Evolutionary conservation across 2,113 vertebrate genomes (phyloP).

Genomic region (Oreochromis spilurus): DNA sequence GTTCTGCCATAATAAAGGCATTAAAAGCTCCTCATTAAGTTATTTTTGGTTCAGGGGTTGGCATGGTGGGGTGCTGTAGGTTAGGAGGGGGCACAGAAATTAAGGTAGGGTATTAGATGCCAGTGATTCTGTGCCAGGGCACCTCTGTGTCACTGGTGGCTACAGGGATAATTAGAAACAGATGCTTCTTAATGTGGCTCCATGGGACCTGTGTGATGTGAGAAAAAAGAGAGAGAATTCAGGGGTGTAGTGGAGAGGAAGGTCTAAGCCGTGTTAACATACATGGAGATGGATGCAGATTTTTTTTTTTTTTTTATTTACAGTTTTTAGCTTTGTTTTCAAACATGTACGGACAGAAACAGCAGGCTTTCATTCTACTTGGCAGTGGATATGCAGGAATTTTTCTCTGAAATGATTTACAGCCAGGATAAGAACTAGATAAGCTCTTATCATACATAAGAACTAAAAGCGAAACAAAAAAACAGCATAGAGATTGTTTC

Average conservation of each 20-base stretch:
- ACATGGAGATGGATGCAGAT: background rate
- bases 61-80: background rate
- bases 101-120: constrained; percentile 23
- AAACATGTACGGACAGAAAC: background rate
- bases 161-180: constrained; percentile 65
- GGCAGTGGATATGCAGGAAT: background rate
- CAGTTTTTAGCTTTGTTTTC: background rate
- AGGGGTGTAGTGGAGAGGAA: background rate
- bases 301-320: background rate
- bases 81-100: constrained; percentile 3
- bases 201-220: constrained; percentile 36
- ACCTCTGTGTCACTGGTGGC: constrained; percentile 65
- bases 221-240: background rate
- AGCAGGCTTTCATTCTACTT: background rate
- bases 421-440: background rate
- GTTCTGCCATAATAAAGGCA: constrained; percentile 62
- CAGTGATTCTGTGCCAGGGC: constrained; percentile 58
- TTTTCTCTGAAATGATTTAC: background rate
- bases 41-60: constrained; percentile 66
- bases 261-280: background rate
- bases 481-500: background rate
- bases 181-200: constrained; percentile 65
- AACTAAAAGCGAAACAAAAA: background rate
- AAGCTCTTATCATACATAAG: background rate
- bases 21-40: constrained; percentile 69